phyloP scores from a whole-genome alignment of 2,797 vertebrate species.

The Sebastiscus tertius region DNA sequence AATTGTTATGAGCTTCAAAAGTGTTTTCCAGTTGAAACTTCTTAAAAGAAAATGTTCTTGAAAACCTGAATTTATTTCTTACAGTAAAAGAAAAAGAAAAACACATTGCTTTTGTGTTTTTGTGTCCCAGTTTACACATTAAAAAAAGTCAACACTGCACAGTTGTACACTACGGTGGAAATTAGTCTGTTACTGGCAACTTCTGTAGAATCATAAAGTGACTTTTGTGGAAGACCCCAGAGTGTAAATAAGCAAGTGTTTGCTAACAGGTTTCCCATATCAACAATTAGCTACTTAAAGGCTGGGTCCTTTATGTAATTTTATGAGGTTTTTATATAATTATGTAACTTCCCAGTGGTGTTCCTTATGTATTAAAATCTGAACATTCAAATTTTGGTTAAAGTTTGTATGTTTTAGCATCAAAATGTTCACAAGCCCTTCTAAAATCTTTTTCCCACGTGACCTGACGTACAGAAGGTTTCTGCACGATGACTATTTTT shows the following conservation, averaged over 20 bases:
- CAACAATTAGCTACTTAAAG: neutral
- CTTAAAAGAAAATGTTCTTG: neutral
- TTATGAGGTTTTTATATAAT: no score
- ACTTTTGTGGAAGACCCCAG: neutral
- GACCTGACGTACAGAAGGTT: no score
- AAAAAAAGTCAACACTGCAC: neutral
- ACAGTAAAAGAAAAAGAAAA: neutral
- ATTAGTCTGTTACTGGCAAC: neutral
- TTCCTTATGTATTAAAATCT: no score
- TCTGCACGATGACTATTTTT: no score
- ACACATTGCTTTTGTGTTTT: constrained; percentile 1
- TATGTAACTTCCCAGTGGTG: no score
- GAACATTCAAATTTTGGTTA: no score
- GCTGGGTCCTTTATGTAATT: no score
- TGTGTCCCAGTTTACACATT: neutral
- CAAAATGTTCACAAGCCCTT: no score
- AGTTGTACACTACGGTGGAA: neutral
- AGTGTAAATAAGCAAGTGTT: neutral
- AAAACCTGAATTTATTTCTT: constrained; percentile 1
- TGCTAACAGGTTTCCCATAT: neutral
- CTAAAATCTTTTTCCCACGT: no score
- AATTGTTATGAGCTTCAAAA: neutral
- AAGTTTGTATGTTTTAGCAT: no score
- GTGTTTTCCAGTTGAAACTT: neutral
- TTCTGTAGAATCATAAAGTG: neutral